Percentiles rank a stretch among this genome's conserved stretches.
Evolutionary conservation across 2,888 invertebrate genomes (phyloP).

Genomic region (Tiliacea aurago): DNA sequence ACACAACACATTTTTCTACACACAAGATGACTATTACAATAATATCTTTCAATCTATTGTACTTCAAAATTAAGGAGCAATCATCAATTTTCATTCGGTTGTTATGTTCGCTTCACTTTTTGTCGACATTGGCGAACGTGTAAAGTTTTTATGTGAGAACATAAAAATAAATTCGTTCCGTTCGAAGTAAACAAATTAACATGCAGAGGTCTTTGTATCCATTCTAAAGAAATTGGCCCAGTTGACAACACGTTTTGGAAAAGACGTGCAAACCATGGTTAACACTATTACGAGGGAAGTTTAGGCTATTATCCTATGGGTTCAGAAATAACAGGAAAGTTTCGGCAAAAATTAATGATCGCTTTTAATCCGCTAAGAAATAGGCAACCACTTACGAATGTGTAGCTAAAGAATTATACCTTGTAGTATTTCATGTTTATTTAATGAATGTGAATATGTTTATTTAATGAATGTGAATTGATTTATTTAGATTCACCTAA

Average conservation of each 20-base stretch:
- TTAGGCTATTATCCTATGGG: constrained; percentile 29
- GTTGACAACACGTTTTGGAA: constrained; percentile 50
- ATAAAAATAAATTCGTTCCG: constrained; percentile 67
- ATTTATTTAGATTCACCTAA: constrained; percentile 37
- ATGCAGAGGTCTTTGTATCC: constrained; percentile 68
- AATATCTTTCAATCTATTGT: constrained; percentile 30
- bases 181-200: constrained; percentile 72
- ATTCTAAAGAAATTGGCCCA: constrained; percentile 70
- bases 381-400: constrained; percentile 54
- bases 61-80: constrained; percentile 37
- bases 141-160: constrained; percentile 56
- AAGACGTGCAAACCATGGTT: constrained; percentile 30
- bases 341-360: constrained; percentile 57
- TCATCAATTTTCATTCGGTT: constrained; percentile 40
- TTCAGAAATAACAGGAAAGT: constrained; percentile 35
- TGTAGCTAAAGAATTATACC: constrained; percentile 54
- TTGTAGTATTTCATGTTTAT: constrained; percentile 38
- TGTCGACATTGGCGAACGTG: constrained; percentile 39
- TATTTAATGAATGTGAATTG: constrained; percentile 41
- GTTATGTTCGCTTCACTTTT: constrained; percentile 53
- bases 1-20: constrained; percentile 30
- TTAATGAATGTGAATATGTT: constrained; percentile 42
- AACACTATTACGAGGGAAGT: constrained; percentile 1
- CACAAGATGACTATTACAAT: constrained; percentile 16
- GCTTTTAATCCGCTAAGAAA: constrained; percentile 52